Evolutionary conservation across 2,113 vertebrate genomes (phyloP), one percentile per base, ranked within the genome.

Genomic region (Argyrosomus japonicus): DNA sequence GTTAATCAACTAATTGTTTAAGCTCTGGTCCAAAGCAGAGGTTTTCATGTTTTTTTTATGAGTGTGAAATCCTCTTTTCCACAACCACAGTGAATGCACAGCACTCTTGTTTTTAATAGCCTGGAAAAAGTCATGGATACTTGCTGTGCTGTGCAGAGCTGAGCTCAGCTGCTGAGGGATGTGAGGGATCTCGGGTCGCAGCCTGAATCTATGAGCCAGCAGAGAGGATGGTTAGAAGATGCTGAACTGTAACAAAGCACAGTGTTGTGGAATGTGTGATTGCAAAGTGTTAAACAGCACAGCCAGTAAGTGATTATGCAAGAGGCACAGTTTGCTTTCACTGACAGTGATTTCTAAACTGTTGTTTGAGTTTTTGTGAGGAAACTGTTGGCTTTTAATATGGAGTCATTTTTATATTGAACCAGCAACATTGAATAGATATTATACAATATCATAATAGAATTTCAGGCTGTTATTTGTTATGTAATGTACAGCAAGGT

Each of bases 161-260:
- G 86, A 91, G 80, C 79, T 93, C 83, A 91, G 90, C 87, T 90
- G 89, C 83, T 87, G 77, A 86, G 79, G 69, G 84, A 90, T 58
- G 80, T 61, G 69, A 84, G 61, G 56, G 85, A 87, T 85, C 70
- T 73, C 25, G 72, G 70, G 60, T 74, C 68, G 54, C 48, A 76
- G 87, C 15, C 75, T 86, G 73, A 84, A 87, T 72, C 76, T 48
- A 82, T 90, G 87, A 90, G 89, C 54, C 89, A 89, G 89, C 89
- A 81, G 68, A 77, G 62, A 9, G 32, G 40, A 57, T 62, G 74
- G 23, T 56, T 50, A 67, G 45, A 62, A 15, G 77, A 83, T 73
- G 75, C 48, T 69, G 23, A 8, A 6, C 47, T 78, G 61, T 54
- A 48, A 45, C 13, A 54, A 14, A 78, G 62, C 67, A 10, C 9